Percentiles rank a stretch among this genome's conserved stretches.
Evolutionary conservation across 35 echinoderm and acorn worm species (phyloP).

Genomic region (Diadema setosum): DNA sequence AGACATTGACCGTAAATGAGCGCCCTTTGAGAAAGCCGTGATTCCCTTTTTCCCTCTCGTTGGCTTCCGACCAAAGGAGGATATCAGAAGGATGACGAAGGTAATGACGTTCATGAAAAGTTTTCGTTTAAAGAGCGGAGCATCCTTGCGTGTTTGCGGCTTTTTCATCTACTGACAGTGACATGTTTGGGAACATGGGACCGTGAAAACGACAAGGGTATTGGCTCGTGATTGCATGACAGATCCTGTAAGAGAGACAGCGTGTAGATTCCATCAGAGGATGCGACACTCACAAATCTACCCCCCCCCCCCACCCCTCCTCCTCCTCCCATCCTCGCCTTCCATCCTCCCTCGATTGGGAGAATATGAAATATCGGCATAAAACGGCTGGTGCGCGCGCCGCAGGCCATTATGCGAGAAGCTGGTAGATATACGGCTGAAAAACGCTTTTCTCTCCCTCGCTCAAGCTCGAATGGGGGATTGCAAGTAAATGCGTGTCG

Average conservation of each 20-base stretch:
- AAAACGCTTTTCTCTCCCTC: too few species aligned
- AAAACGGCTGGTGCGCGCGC: too few species aligned
- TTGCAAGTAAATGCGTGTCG: background rate
- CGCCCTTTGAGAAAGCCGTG: background rate
- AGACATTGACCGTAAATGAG: background rate
- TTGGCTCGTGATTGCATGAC: background rate
- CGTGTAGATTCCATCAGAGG: background rate
- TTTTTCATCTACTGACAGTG: background rate
- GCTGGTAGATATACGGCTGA: too few species aligned
- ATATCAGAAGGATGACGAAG: background rate
- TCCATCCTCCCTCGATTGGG: too few species aligned
- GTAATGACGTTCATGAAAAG: background rate
- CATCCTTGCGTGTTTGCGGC: background rate
- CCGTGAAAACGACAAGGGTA: background rate
- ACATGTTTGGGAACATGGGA: background rate
- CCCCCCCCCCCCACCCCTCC: too few species aligned
- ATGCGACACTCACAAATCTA: too few species aligned
- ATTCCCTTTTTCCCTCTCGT: too few species aligned
- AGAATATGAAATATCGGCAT: too few species aligned
- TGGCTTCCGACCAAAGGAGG: background rate
- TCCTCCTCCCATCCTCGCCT: too few species aligned
- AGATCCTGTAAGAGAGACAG: background rate
- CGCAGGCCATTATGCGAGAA: too few species aligned
- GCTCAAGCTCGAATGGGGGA: too few species aligned
- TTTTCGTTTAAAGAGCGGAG: background rate